Evolutionary conservation across 2,888 invertebrate species (phyloP).

Genomic region (Pristionchus exspectatus): DNA sequence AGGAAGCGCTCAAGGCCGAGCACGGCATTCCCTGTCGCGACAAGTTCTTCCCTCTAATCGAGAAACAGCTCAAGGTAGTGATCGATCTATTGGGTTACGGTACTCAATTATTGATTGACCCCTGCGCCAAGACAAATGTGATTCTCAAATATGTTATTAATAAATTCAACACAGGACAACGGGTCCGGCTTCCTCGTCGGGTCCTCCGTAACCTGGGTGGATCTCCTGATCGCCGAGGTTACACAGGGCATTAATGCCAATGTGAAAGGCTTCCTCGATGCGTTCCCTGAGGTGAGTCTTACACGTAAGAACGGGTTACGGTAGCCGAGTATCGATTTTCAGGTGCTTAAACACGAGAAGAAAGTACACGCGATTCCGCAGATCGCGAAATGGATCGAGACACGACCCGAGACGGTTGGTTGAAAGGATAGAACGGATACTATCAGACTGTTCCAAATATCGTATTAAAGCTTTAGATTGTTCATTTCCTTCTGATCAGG

Average conservation of each 20-base stretch:
- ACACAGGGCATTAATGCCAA: conserved; percentile 61
- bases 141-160: too few species aligned
- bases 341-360: conserved; percentile 63
- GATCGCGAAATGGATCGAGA: conserved; percentile 70
- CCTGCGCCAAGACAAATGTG: too few species aligned
- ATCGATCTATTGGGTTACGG: not conserved
- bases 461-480: not conserved
- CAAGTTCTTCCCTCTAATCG: conserved; percentile 38
- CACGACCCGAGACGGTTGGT: conserved; percentile 64
- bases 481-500: not conserved
- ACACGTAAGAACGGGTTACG: not conserved
- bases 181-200: conserved; percentile 69
- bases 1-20: conserved; percentile 6
- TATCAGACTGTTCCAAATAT: not conserved
- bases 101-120: not conserved
- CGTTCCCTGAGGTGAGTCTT: conserved; percentile 61
- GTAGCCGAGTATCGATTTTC: not conserved
- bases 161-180: conserved; percentile 51
- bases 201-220: conserved; percentile 68
- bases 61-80: conserved; percentile 25
- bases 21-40: conserved; percentile 8
- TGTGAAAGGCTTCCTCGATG: conserved; percentile 65
- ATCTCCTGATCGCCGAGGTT: conserved; percentile 69
- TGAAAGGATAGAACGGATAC: not conserved
- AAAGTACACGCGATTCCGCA: conserved; percentile 68